These are phyloP conservation scores for Caenorhabditis zanzibari DNA, from an alignment of 2,888 invertebrate genomes.

Conservation along the genomic window DNA sequence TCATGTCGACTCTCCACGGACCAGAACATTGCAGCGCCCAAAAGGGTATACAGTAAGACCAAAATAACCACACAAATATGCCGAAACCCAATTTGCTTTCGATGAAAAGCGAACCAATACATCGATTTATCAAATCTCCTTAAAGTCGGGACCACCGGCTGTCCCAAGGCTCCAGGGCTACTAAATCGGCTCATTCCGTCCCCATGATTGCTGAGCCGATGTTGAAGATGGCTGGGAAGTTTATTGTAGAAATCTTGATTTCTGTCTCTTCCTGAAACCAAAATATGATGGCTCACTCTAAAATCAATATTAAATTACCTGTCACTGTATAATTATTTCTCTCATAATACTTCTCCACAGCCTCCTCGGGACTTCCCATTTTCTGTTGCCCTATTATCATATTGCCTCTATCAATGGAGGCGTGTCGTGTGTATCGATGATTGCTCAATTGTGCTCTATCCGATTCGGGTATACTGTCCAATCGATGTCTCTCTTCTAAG, in stretches of 20 bases:
- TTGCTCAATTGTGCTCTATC: slow-evolving; percentile 28
- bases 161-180: slow-evolving; percentile 58
- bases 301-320: slow-evolving; percentile 16
- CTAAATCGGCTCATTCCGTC: slow-evolving; percentile 38
- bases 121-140: slow-evolving; percentile 71
- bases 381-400: neutral
- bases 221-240: slow-evolving; percentile 53
- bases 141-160: slow-evolving; percentile 46
- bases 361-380: slow-evolving; percentile 31
- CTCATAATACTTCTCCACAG: slow-evolving; percentile 59
- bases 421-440: slow-evolving; percentile 49
- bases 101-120: slow-evolving; percentile 72
- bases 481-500: slow-evolving; percentile 31
- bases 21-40: slow-evolving; percentile 72
- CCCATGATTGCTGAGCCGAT: slow-evolving; percentile 30
- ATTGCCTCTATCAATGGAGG: slow-evolving; percentile 40
- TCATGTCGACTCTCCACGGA: slow-evolving; percentile 69
- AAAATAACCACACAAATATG: slow-evolving; percentile 68
- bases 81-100: slow-evolving; percentile 71
- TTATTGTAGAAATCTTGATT: slow-evolving; percentile 55
- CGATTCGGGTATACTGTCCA: slow-evolving; percentile 21
- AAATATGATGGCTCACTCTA: slow-evolving; percentile 26
- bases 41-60: slow-evolving; percentile 66
- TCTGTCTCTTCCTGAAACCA: slow-evolving; percentile 39
- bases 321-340: slow-evolving; percentile 61